Conservation (phyloP, 2,797 vertebrate genomes). For the Rousettus madagascariensis region DNA sequence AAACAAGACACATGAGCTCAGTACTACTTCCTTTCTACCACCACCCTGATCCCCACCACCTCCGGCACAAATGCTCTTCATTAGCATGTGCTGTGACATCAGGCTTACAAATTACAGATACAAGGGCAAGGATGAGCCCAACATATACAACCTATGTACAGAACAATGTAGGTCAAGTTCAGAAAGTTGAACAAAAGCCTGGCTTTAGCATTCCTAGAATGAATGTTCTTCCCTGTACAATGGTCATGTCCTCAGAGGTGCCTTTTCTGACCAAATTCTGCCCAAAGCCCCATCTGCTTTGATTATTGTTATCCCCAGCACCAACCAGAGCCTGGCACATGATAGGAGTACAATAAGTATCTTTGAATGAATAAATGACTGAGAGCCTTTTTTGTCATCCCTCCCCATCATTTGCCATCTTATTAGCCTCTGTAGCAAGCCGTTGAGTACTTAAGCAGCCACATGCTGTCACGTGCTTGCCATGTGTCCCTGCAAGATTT, state of each 20-base stretch:
- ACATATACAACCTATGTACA: not conserved
- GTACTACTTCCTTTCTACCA: not conserved
- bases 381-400: not conserved
- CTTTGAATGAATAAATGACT: not conserved
- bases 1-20: not conserved
- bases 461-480: not conserved
- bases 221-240: not conserved
- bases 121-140: not conserved
- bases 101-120: not conserved
- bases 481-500: not conserved
- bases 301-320: not conserved
- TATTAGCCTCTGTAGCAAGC: not conserved
- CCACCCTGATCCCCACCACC: not conserved
- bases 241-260: not conserved
- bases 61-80: not conserved
- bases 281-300: not conserved
- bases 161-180: not conserved
- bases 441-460: not conserved
- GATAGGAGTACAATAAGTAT: not conserved
- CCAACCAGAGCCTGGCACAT: not conserved
- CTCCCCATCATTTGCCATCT: not conserved
- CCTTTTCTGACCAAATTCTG: not conserved
- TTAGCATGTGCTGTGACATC: accelerated
- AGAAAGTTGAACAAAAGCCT: not conserved
- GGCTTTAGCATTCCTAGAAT: not conserved